phyloP scores from a whole-genome alignment of 1,140 invertebrate species.

The Lasaia peninsularis region DNA sequence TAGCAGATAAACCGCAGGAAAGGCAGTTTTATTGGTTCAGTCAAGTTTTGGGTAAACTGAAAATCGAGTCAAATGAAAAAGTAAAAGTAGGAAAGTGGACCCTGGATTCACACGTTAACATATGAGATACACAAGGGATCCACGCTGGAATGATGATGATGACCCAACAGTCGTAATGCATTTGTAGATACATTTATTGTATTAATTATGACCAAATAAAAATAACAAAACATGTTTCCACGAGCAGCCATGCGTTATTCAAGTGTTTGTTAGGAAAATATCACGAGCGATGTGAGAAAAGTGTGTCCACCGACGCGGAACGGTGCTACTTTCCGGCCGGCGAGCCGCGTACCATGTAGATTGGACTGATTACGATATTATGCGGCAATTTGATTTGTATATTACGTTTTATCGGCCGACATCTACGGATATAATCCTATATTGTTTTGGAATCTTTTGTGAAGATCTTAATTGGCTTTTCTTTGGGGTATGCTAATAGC shows the following conservation, averaged over 20 bases:
- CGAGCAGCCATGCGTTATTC: constrained; percentile 30
- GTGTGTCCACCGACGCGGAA: constrained; percentile 51
- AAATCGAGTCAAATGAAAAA: too few relatives aligned
- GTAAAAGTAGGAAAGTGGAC: too few relatives aligned
- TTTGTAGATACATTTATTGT: too few relatives aligned
- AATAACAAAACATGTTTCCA: not conserved
- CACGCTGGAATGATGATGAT: too few relatives aligned
- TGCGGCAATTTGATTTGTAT: constrained; percentile 44
- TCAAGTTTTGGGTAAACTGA: too few relatives aligned
- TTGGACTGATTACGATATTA: constrained; percentile 46
- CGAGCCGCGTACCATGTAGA: constrained; percentile 49
- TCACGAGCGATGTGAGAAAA: constrained; percentile 54
- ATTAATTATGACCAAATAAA: too few relatives aligned
- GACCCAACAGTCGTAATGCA: too few relatives aligned
- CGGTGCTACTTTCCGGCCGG: constrained; percentile 53
- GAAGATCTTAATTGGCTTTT: not conserved
- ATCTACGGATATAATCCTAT: constrained; percentile 6
- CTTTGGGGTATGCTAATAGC: not conserved
- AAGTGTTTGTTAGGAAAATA: constrained; percentile 47
- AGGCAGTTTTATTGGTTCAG: too few relatives aligned
- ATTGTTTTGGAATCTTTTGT: constrained; percentile 5
- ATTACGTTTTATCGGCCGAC: constrained; percentile 33
- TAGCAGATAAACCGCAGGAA: too few relatives aligned
- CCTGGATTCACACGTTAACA: too few relatives aligned
- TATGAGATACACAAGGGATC: too few relatives aligned